Evolutionary conservation across 2,113 vertebrate species (phyloP).

Genomic region (Pavo muticus): DNA sequence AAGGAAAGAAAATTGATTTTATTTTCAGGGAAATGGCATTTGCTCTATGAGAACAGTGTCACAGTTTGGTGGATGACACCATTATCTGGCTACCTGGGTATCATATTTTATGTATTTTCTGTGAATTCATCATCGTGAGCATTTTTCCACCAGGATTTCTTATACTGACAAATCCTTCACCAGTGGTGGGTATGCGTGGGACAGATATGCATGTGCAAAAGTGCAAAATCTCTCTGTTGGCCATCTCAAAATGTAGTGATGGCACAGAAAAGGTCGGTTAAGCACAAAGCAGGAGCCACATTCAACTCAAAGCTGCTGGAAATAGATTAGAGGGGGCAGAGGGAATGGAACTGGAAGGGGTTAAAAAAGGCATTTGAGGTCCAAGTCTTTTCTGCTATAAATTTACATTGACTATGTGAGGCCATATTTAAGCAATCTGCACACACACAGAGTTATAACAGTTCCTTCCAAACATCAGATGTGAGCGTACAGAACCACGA

Average conservation of each 20-base stretch:
- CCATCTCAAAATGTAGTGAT: neutral
- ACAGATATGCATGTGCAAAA: accelerated
- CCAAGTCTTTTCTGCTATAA: conserved; percentile 27
- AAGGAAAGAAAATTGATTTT: neutral
- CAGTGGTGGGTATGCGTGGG: neutral
- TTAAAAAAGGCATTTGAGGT: conserved; percentile 11
- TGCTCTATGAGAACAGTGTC: neutral
- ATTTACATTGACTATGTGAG: conserved; percentile 3
- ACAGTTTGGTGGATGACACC: neutral
- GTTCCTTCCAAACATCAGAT: conserved; percentile 32
- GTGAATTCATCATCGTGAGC: neutral
- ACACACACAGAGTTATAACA: conserved; percentile 1
- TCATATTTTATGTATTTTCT: neutral
- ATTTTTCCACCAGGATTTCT: neutral
- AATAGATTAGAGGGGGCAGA: neutral
- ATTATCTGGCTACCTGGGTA: neutral
- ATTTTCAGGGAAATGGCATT: neutral
- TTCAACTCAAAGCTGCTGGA: neutral
- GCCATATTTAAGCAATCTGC: conserved; percentile 28
- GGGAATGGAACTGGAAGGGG: neutral
- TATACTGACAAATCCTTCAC: neutral
- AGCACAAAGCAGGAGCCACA: neutral
- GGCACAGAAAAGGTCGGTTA: neutral
- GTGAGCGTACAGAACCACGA: neutral
- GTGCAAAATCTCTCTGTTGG: neutral